A percentile compares a stretch with the other conserved stretches of the same genome.
These are phyloP conservation scores for Paratilapia polleni DNA, from an alignment of 2,113 vertebrate species.

Conservation along the genomic window DNA sequence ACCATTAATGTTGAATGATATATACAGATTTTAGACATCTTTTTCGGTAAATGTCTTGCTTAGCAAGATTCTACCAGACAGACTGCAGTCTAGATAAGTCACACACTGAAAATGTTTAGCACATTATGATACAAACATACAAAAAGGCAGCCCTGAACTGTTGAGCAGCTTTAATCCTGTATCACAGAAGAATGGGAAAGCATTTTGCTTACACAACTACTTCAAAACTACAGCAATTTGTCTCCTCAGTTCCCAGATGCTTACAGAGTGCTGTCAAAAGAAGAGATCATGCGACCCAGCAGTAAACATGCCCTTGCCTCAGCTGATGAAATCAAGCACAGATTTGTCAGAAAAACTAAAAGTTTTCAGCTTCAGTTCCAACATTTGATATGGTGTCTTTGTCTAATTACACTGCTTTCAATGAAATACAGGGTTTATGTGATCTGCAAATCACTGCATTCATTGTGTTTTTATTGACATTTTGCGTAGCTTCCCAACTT, in stretches of 20 bases:
- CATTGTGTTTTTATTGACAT: no score
- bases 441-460: no score
- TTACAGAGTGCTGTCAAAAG: background rate
- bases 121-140: background rate
- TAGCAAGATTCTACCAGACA: background rate
- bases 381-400: no score
- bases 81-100: background rate
- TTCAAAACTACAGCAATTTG: background rate
- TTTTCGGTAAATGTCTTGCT: background rate
- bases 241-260: background rate
- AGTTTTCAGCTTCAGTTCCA: no score
- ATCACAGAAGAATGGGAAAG: background rate
- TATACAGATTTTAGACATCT: background rate
- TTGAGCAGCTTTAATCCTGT: background rate
- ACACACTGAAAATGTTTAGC: background rate
- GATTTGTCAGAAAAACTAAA: no score
- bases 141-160: background rate
- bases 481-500: background rate
- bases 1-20: background rate
- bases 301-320: no score
- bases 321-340: background rate
- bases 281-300: background rate
- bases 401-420: no score
- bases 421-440: no score
- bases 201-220: background rate